Evolutionary conservation across 2,888 invertebrate species (phyloP).

Genomic region (Autographa gamma): DNA sequence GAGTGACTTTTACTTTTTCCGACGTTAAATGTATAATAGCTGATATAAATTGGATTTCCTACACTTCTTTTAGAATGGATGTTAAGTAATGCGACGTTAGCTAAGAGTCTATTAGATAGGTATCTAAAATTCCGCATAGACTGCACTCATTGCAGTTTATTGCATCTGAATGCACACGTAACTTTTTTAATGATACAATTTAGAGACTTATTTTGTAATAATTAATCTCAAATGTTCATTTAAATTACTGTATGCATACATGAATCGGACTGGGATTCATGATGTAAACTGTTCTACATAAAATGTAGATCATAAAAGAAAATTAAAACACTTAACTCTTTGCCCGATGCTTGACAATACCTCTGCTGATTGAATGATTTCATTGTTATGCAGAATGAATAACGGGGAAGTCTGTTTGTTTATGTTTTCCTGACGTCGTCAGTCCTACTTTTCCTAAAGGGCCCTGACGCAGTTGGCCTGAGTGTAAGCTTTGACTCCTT

Average conservation of each 20-base stretch:
- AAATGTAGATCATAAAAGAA: background rate
- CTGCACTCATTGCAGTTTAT: background rate
- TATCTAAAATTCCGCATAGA: background rate
- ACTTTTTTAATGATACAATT: no score
- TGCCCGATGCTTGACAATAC: background rate
- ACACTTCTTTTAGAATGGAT: background rate
- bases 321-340: background rate
- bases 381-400: background rate
- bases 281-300: no score
- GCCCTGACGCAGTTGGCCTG: no score
- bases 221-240: no score
- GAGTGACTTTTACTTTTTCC: background rate
- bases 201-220: no score
- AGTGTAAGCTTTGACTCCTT: no score
- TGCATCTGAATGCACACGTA: no score
- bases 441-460: no score
- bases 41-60: slow-evolving; percentile 1
- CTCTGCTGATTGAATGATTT: background rate
- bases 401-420: background rate
- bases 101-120: background rate
- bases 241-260: no score
- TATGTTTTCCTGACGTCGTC: background rate
- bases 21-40: background rate
- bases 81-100: background rate
- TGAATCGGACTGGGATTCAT: no score